phyloP scores from a whole-genome alignment of 1,140 invertebrate genomes.

The Mamestra configurata region DNA sequence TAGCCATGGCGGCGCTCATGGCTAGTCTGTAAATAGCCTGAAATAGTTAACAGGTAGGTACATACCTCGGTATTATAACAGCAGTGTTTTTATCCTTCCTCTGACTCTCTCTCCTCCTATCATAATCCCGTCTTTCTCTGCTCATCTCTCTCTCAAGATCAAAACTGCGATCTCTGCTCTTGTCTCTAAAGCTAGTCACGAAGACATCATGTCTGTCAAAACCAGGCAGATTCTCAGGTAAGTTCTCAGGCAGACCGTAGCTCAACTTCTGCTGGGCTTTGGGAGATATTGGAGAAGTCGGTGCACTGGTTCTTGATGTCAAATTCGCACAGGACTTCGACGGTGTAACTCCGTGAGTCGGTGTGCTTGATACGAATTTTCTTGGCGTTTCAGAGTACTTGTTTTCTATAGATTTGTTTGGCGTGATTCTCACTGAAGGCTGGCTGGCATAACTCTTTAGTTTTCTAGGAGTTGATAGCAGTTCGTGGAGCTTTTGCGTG shows the following conservation, averaged over 20 bases:
- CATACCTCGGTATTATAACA: conserved; percentile 84
- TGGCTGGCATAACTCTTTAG: conserved; percentile 87
- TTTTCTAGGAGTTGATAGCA: conserved; percentile 91
- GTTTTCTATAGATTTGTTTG: conserved; percentile 73
- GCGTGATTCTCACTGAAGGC: conserved; percentile 82
- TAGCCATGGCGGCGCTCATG: too few species aligned
- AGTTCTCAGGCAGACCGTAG: conserved; percentile 78
- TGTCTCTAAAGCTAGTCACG: conserved; percentile 79
- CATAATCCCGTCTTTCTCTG: conserved; percentile 69
- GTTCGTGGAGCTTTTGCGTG: conserved; percentile 92
- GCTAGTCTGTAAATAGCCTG: too few species aligned
- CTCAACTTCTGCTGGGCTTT: conserved; percentile 89
- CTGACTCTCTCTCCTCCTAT: conserved; percentile 60
- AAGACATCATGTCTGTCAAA: conserved; percentile 79
- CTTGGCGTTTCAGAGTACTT: conserved; percentile 78
- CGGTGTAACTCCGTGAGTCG: conserved; percentile 79
- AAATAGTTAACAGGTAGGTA: conserved; percentile 2
- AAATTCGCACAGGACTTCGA: conserved; percentile 85
- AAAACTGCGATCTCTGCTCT: conserved; percentile 77
- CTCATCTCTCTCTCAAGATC: conserved; percentile 77
- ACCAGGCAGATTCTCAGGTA: conserved; percentile 35
- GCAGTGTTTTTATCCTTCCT: conserved; percentile 82
- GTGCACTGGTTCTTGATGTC: conserved; percentile 62
- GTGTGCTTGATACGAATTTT: conserved; percentile 82
- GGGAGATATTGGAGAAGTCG: conserved; percentile 82